A percentile compares a stretch with the other conserved stretches of the same genome.
These are phyloP conservation scores for Drosophila fuyamai DNA, from an alignment of 1,140 invertebrate species.

Conservation along the genomic window DNA sequence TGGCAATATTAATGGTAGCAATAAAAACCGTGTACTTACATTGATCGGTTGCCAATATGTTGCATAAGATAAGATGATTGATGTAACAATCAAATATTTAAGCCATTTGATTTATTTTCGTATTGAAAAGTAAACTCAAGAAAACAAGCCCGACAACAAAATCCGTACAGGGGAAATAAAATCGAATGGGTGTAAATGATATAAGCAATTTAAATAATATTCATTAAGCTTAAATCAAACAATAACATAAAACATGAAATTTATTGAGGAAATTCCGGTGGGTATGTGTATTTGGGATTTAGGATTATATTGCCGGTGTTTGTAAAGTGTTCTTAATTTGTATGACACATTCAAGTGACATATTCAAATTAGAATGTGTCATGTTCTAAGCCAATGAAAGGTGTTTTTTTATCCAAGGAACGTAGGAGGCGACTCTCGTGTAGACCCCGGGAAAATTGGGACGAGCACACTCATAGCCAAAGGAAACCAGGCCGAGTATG, in stretches of 20 bases:
- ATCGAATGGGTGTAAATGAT: conserved; percentile 6
- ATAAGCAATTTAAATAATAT: background rate
- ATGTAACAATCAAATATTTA: background rate
- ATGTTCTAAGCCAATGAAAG: conserved; percentile 25
- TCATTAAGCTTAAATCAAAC: conserved; percentile 16
- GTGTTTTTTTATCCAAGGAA: conserved; percentile 72
- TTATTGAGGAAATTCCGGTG: conserved; percentile 41
- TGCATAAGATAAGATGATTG: background rate
- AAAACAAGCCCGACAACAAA: background rate
- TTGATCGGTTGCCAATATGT: background rate
- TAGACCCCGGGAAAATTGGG: conserved; percentile 89
- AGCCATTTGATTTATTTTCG: background rate
- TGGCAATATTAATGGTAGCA: background rate
- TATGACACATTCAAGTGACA: conserved; percentile 14
- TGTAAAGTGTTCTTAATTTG: background rate
- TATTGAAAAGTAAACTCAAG: background rate
- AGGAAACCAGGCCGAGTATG: conserved; percentile 87
- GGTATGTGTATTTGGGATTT: conserved; percentile 9
- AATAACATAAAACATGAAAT: conserved; percentile 32
- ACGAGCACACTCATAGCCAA: conserved; percentile 89
- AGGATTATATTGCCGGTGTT: background rate
- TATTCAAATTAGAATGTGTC: background rate
- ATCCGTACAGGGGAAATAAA: too few species aligned
- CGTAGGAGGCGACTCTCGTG: conserved; percentile 86
- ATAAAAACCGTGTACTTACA: background rate